phyloP scores from a whole-genome alignment of 2,797 vertebrate genomes.

The Gymnoscopelus braueri region DNA sequence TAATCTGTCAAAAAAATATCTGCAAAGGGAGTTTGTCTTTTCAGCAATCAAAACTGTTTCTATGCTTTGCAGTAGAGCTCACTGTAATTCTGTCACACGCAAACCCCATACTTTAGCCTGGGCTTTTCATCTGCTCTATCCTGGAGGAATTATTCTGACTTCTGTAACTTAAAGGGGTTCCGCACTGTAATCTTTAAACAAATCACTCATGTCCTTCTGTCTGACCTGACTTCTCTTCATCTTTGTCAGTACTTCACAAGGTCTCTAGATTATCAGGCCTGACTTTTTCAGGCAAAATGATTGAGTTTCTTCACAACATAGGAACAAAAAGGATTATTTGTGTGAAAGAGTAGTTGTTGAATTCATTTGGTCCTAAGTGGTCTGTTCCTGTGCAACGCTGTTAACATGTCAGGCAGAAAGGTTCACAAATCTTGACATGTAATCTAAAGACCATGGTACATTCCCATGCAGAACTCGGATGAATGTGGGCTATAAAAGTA shows the following conservation, averaged over 20 bases:
- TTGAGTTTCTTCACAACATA: conserved; percentile 1
- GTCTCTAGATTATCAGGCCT: conserved; percentile 8
- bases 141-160: too few relatives aligned
- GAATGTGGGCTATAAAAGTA: conserved; percentile 27
- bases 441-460: neutral
- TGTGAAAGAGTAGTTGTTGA: too few relatives aligned
- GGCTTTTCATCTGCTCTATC: too few relatives aligned
- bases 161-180: neutral
- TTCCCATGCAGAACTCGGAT: conserved; percentile 37
- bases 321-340: neutral
- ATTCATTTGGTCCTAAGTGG: too few relatives aligned
- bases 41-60: too few relatives aligned
- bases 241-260: conserved; percentile 10
- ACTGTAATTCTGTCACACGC: too few relatives aligned
- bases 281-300: neutral
- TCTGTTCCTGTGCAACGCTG: too few relatives aligned
- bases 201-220: neutral
- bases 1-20: too few relatives aligned
- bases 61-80: too few relatives aligned
- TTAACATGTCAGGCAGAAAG: too few relatives aligned
- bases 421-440: conserved; percentile 8
- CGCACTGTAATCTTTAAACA: conserved; percentile 2
- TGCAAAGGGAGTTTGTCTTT: too few relatives aligned
- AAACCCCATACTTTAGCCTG: too few relatives aligned
- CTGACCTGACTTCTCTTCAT: conserved; percentile 13